phyloP scores from a whole-genome alignment of 2,113 vertebrate species.

The Psittacara wagleri region DNA sequence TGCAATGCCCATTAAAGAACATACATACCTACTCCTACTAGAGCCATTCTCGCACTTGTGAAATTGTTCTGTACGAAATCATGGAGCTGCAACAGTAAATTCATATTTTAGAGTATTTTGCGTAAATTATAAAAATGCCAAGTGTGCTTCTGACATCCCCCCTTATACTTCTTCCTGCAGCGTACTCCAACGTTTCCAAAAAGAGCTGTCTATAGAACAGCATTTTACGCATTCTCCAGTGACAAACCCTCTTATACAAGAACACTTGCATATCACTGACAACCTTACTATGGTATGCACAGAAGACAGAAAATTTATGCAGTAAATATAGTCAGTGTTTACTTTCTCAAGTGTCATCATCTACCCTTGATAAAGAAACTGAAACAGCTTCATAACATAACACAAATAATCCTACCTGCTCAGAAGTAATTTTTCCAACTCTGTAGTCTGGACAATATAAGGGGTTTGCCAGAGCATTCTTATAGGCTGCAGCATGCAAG shows the following conservation, averaged over 20 bases:
- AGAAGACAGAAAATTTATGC: not conserved
- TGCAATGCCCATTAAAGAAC: not conserved
- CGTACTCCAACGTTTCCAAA: not conserved
- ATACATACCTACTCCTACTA: slow-evolving; percentile 89
- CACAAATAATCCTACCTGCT: slow-evolving; percentile 79
- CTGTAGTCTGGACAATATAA: slow-evolving; percentile 91
- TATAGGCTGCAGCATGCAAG: slow-evolving; percentile 88
- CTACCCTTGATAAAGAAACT: not conserved
- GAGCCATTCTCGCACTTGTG: slow-evolving; percentile 88
- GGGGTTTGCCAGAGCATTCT: slow-evolving; percentile 88
- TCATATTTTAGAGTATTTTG: not conserved
- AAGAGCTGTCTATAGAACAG: not conserved
- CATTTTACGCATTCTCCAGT: not conserved
- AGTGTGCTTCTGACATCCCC: not conserved
- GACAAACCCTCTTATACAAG: not conserved
- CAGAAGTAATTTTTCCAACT: slow-evolving; percentile 86
- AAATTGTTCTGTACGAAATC: slow-evolving; percentile 87
- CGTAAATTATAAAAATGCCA: not conserved
- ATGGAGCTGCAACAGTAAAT: slow-evolving; percentile 80
- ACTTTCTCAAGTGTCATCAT: not conserved
- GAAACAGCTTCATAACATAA: not conserved
- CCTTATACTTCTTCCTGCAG: not conserved
- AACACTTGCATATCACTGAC: not conserved
- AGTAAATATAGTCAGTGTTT: not conserved
- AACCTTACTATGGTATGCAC: not conserved